Evolutionary conservation across 2,888 invertebrate genomes (phyloP), one percentile per base, ranked within the genome.

Genomic region (Nysson spinosus): DNA sequence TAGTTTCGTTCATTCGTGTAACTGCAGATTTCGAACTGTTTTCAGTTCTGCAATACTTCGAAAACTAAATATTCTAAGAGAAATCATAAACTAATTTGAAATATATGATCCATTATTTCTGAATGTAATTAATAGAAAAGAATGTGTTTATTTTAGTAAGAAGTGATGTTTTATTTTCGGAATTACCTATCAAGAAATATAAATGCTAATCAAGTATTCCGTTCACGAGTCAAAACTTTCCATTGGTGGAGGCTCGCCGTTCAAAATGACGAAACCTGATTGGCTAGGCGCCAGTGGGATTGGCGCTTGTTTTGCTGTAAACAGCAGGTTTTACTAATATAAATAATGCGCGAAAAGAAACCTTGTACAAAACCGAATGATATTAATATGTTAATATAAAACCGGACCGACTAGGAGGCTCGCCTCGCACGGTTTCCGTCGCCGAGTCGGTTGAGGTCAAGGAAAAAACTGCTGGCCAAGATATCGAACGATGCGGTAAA

Each of bases 381-480:
- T 61, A 77, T 61, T 67, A 77, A 73, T 69, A 82, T 80, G 79
- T 51, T 79, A 81, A 80, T 77, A n/a, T n/a, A n/a, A 49, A 79
- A 82, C 77, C 54, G 57, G 81, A 74, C 72, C 46, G 73, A 79
- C 77, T 64, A 56, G 73, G 76, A 77, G 80, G 75, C 77, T 78
- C 76, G 78, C 64, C 79, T 56, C 57, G 47, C 37, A 49, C 49
- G 17, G 42, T 50, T 67, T 58, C 49, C 49, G 37, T 35, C 39
- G 30, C 35, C 19, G 1, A n/a, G n/a, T n/a, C n/a, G n/a, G n/a
- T 14, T 39, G 50, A 58, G 58, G 44, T 39, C 46, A 24, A 20
- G 4, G 22, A 11, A 56, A 64, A 54, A 39, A 16, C 16, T 3
- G 12, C 24, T 2, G 7, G 22, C 37, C n/a, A 24, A 12, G 26